A percentile compares a stretch with the other conserved stretches of the same genome.
Conservation (phyloP, 2,113 vertebrate species). For the Neotoma lepida region DNA sequence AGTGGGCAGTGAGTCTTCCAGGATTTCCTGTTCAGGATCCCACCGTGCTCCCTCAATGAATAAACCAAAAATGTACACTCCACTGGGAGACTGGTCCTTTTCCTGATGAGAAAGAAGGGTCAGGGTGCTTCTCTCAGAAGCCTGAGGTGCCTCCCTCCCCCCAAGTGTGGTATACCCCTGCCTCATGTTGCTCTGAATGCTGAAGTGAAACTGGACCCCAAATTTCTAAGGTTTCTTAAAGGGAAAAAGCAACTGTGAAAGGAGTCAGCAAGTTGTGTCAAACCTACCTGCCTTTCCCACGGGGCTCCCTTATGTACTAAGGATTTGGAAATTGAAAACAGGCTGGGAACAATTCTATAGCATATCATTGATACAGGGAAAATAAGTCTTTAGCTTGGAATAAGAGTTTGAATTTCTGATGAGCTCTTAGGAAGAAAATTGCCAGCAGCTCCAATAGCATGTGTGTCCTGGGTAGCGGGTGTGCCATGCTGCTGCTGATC, state of each 20-base stretch:
- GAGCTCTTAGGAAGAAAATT: neutral
- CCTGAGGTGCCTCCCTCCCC: accelerated
- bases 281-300: neutral
- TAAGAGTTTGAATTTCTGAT: neutral
- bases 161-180: no score
- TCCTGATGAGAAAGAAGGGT: slow-evolving; percentile 49
- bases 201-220: neutral
- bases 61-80: slow-evolving; percentile 77
- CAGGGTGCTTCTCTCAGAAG: neutral
- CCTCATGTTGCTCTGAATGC: neutral
- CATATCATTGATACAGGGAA: neutral
- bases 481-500: neutral
- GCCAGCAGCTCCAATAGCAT: neutral
- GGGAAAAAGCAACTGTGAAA: neutral
- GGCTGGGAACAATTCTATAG: neutral
- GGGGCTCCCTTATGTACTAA: neutral
- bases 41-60: slow-evolving; percentile 78
- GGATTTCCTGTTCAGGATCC: slow-evolving; percentile 56
- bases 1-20: slow-evolving; percentile 74
- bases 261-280: neutral
- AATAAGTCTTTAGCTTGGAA: neutral
- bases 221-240: neutral
- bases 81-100: neutral
- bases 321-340: neutral
- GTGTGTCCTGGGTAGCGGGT: neutral